These are phyloP conservation scores for Cyrtodaria siliqua DNA, from an alignment of 2,888 invertebrate genomes.

Conservation along the genomic window DNA sequence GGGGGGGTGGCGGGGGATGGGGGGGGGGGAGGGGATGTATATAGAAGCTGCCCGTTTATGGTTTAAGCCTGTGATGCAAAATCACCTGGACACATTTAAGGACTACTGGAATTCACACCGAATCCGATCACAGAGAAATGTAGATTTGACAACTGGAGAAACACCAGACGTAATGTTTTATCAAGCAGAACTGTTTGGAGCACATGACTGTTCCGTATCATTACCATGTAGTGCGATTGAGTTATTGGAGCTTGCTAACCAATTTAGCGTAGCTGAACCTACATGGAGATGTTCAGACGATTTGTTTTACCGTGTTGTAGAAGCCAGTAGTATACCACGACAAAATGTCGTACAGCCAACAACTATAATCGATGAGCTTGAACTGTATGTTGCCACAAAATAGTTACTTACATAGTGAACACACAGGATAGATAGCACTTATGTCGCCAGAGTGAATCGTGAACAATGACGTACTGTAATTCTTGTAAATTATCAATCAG, in stretches of 20 bases:
- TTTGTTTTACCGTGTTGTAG: background rate
- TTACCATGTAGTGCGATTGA: background rate
- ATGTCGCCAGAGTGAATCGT: no score
- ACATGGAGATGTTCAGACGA: background rate
- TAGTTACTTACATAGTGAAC: background rate
- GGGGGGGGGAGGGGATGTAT: no score
- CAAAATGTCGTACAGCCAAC: background rate
- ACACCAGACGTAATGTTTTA: conserved; percentile 6
- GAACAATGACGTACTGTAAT: no score
- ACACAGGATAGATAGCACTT: no score
- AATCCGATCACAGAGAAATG: background rate
- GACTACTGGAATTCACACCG: background rate
- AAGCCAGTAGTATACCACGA: background rate
- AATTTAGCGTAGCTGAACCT: background rate
- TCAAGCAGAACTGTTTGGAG: background rate
- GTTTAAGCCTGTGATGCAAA: conserved; percentile 2
- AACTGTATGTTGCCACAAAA: background rate
- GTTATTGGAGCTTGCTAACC: background rate
- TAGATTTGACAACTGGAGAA: background rate
- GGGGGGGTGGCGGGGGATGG: no score
- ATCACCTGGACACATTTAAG: background rate
- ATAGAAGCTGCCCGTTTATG: conserved; percentile 17
- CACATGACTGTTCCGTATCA: background rate
- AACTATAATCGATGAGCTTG: background rate
- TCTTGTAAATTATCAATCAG: no score